phyloP scores from a whole-genome alignment of 2,888 invertebrate species.

The Ypsolopha sequella region DNA sequence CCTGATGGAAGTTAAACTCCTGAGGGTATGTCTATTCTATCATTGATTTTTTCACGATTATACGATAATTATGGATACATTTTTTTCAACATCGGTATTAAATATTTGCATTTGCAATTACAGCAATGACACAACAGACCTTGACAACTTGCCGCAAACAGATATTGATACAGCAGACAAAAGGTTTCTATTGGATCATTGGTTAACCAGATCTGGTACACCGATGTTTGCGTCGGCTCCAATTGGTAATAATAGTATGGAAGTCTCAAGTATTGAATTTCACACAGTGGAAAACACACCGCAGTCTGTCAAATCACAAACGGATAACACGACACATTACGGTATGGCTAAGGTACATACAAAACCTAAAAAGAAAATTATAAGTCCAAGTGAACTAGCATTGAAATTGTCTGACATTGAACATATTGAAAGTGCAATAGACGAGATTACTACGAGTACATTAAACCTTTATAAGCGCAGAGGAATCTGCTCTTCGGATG shows the following conservation, averaged over 20 bases:
- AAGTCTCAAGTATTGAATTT: slow-evolving; percentile 55
- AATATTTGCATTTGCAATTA: neutral
- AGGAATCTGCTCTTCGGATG: slow-evolving; percentile 69
- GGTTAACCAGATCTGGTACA: slow-evolving; percentile 62
- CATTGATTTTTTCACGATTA: no score
- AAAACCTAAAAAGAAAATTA: slow-evolving; percentile 37
- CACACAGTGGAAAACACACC: slow-evolving; percentile 64
- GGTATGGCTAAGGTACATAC: slow-evolving; percentile 23
- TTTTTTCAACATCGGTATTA: no score
- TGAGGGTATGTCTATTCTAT: neutral
- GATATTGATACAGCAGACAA: slow-evolving; percentile 60
- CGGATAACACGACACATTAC: slow-evolving; percentile 26
- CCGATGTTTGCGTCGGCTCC: slow-evolving; percentile 63
- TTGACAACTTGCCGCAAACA: slow-evolving; percentile 30
- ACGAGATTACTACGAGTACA: slow-evolving; percentile 53
- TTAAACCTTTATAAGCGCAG: slow-evolving; percentile 65
- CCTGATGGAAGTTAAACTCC: neutral
- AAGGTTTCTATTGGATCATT: slow-evolving; percentile 62
- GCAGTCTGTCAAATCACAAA: slow-evolving; percentile 20
- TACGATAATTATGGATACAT: no score
- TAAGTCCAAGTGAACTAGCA: slow-evolving; percentile 62
- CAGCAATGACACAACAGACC: slow-evolving; percentile 20
- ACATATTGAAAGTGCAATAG: slow-evolving; percentile 55
- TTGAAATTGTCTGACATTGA: slow-evolving; percentile 52
- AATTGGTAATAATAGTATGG: slow-evolving; percentile 48